Evolutionary conservation across 2,888 invertebrate genomes (phyloP).

Genomic region (Melanotus villosus): DNA sequence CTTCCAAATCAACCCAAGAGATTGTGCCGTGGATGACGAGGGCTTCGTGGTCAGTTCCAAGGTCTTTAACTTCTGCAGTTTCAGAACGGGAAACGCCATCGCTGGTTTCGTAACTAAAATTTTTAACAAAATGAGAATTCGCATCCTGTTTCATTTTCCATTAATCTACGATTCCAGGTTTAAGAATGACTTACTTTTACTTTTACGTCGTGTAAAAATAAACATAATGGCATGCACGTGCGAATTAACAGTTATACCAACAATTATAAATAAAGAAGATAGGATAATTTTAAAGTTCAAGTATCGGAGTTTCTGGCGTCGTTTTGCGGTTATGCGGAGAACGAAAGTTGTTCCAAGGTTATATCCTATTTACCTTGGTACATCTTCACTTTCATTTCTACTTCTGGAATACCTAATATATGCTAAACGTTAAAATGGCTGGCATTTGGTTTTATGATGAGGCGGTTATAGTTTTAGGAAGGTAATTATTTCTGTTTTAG

Average conservation of each 20-base stretch:
- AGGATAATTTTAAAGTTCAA: slow-evolving; percentile 37
- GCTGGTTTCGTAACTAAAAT: slow-evolving; percentile 70
- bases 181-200: background rate
- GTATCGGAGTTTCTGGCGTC: slow-evolving; percentile 16
- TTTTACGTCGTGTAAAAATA: background rate
- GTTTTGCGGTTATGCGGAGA: slow-evolving; percentile 27
- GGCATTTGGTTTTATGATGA: slow-evolving; percentile 13
- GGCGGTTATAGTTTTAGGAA: background rate
- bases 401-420: slow-evolving; percentile 35
- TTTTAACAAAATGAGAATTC: too few relatives aligned
- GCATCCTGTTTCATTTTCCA: too few relatives aligned
- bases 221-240: background rate
- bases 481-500: background rate
- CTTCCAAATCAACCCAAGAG: slow-evolving; percentile 72
- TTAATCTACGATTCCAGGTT: too few relatives aligned
- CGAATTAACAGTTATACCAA: slow-evolving; percentile 15
- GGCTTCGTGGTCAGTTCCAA: slow-evolving; percentile 71
- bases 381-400: slow-evolving; percentile 54
- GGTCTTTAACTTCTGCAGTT: slow-evolving; percentile 70
- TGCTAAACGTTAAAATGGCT: slow-evolving; percentile 12
- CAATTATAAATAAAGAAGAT: background rate
- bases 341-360: slow-evolving; percentile 57
- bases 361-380: slow-evolving; percentile 61
- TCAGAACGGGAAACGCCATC: slow-evolving; percentile 72
- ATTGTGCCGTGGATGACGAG: slow-evolving; percentile 70